phyloP scores from a whole-genome alignment of 2,888 invertebrate species.

The Ctenicera cuprea region DNA sequence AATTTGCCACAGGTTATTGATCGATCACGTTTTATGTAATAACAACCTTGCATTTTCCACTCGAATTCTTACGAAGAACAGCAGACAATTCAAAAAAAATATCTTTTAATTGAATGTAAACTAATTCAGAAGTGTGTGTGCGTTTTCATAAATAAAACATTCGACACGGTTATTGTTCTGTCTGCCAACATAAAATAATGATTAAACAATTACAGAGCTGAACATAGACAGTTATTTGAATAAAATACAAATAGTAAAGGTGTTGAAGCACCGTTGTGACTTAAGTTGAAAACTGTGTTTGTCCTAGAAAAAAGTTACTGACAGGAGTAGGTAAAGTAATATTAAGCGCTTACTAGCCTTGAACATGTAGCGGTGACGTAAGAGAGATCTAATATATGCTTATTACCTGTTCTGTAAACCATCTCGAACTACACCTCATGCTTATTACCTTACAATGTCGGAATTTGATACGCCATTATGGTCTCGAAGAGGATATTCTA shows the following conservation, averaged over 20 bases:
- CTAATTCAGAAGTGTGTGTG: conserved; percentile 2
- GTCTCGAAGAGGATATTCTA: not conserved
- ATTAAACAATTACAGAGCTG: conserved; percentile 11
- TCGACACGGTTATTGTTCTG: conserved; percentile 26
- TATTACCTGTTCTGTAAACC: conserved; percentile 18
- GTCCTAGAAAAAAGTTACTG: conserved; percentile 11
- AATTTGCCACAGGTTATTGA: not conserved
- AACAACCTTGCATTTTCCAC: not conserved
- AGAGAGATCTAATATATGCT: conserved; percentile 13
- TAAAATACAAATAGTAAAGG: conserved; percentile 3
- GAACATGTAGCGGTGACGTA: not conserved
- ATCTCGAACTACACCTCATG: conserved; percentile 13
- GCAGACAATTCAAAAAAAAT: not conserved
- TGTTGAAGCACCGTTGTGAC: conserved; percentile 4
- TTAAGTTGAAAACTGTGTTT: conserved; percentile 11
- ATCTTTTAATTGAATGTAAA: conserved; percentile 12
- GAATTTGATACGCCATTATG: conserved; percentile 18
- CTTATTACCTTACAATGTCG: conserved; percentile 21
- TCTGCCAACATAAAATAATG: not conserved
- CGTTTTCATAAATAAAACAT: conserved; percentile 23
- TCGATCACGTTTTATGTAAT: not conserved
- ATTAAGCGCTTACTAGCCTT: not conserved
- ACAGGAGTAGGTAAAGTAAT: not conserved
- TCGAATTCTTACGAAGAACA: not conserved
- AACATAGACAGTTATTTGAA: not conserved